Evolutionary conservation across 2,797 vertebrate species (phyloP), one percentile per base, ranked within the genome.

Genomic region (Chrysolophus pictus): DNA sequence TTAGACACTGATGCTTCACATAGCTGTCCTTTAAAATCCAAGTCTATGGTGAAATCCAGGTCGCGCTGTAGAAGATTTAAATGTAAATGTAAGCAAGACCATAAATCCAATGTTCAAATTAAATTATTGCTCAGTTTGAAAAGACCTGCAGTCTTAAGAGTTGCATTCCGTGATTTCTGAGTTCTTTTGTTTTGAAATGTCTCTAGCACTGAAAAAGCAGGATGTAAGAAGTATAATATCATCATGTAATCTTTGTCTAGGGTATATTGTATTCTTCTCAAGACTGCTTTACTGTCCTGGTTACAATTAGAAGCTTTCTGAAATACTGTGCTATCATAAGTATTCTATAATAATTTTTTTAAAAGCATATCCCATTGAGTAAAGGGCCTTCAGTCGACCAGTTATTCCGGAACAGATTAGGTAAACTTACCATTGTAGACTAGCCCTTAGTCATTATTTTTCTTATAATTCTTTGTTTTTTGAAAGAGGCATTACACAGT

Each of bases 11-110:
- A 99, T 28, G 98, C 98, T 98, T 99, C 99, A 81, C 99, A 99
- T 64, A 99, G 98, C 97, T 99, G 99, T 89, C 99, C 99, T 97
- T 99, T 99, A 97, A 99, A 99, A 97, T 99, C 99, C 98, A 99
- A 97, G 96, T 99, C 99, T 91, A 99, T 98, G 79, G 98, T 99
- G 95, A 99, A 99, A 97, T 99, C 99, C 97, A 99, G 97, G 98
- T 99, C 99, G 53, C 99, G 98, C 99, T 99, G 98, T 63, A 87
- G 96, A 91, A 96, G 77, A 96, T 76, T 67, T 71, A 81, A 93
- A 85, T 41, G 49, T 31, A 81, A 95, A 86, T 18, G 22, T 96
- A 89, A 94, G 73, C 49, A 72, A 80, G 51, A 69, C 28, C 2
- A 0, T 46, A 88, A 46, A 8, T 73, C 91, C 23, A 72, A 44